Evolutionary conservation across 53 echinoderm and acorn worm genomes (phyloP), one percentile per base, ranked within the genome.

Genomic region (Henricia sp.): DNA sequence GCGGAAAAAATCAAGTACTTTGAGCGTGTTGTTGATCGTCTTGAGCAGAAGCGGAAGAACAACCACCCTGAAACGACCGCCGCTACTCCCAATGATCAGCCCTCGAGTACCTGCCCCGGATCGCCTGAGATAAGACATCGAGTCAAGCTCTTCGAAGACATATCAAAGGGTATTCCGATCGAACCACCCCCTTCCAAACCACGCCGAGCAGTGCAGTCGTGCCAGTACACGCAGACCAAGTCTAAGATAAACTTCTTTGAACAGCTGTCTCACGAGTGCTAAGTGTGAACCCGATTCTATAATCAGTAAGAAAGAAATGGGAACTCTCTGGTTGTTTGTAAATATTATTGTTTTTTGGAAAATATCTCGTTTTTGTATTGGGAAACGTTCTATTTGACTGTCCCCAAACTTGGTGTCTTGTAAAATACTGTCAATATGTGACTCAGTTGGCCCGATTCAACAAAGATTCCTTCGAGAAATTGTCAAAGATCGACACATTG

Each of bases 241-340:
- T 86, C 86, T 21, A 86, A 86, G 30, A 86, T 86, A n/a, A 67
- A 67, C 54, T 86, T 75, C 77, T 86, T 86, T 25, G 86, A 86
- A 37, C 75, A 86, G 34, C 56, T 86, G 37, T 71, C 64, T 2
- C 48, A 80, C 46, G 64, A 80, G 29, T 64, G 80, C 19, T 80
- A 42, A 75, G 27, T 32, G 37, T n/a, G n/a, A n/a, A n/a, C n/a
- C n/a, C n/a, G n/a, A n/a, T n/a, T n/a, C n/a, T n/a, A n/a, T n/a
- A n/a, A n/a, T n/a, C n/a, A n/a, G n/a, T n/a, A n/a, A n/a, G n/a
- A n/a, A n/a, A n/a, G n/a, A n/a, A n/a, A n/a, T n/a, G n/a, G n/a
- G n/a, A n/a, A n/a, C n/a, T n/a, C n/a, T n/a, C n/a, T n/a, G n/a
- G n/a, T n/a, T n/a, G n/a, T n/a, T n/a, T n/a, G n/a, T n/a, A n/a